Evolutionary conservation across 1,140 invertebrate genomes (phyloP).

Genomic region (Caligus rogercresseyi): DNA sequence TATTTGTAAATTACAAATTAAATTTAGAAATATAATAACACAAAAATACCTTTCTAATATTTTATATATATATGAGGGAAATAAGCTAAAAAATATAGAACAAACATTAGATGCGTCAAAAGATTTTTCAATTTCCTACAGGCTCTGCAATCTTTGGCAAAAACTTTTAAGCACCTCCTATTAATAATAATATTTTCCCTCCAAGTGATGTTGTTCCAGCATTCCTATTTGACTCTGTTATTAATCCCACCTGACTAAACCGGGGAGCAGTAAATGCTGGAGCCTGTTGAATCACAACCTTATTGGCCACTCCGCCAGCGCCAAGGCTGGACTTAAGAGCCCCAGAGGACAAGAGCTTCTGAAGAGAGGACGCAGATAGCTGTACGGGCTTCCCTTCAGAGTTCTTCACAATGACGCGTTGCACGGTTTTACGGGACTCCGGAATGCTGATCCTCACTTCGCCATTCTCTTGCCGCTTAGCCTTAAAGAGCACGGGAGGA

Average conservation of each 20-base stretch:
- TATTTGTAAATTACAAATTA: too few species aligned
- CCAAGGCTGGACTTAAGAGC: slow-evolving; percentile 1
- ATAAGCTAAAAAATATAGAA: too few species aligned
- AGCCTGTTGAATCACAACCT: neutral
- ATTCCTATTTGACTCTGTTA: too few species aligned
- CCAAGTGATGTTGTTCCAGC: too few species aligned
- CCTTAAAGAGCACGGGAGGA: neutral
- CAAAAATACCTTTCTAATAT: too few species aligned
- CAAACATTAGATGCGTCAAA: too few species aligned
- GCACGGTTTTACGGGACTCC: neutral
- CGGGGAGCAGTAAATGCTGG: neutral
- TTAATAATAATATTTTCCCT: too few species aligned
- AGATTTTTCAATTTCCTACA: too few species aligned
- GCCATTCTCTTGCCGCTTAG: neutral
- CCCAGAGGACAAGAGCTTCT: neutral
- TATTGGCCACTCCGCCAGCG: neutral
- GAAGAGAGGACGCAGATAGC: neutral
- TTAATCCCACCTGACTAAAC: neutral
- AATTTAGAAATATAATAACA: too few species aligned
- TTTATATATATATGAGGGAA: too few species aligned
- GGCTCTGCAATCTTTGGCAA: too few species aligned
- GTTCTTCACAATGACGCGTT: slow-evolving; percentile 6
- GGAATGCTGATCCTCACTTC: neutral
- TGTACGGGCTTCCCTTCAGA: slow-evolving; percentile 6
- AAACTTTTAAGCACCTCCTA: too few species aligned